phyloP scores from a whole-genome alignment of 2,113 vertebrate genomes.

The Nicator chloris region DNA sequence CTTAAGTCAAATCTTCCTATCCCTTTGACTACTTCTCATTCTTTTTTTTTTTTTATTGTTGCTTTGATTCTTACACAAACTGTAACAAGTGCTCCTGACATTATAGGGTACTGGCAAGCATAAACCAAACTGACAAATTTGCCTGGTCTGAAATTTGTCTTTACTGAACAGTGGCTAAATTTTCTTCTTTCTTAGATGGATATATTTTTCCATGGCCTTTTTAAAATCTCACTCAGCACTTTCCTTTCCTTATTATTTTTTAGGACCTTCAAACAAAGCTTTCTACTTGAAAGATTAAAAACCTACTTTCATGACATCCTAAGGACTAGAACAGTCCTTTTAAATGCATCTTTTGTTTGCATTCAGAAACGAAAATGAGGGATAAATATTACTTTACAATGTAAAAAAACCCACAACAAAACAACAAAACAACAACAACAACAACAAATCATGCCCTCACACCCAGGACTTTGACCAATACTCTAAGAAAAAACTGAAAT shows the following conservation, averaged over 20 bases:
- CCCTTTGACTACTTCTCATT: background rate
- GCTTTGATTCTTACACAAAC: background rate
- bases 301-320: background rate
- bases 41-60: background rate
- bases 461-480: background rate
- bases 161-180: background rate
- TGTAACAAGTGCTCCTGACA: background rate
- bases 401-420: background rate
- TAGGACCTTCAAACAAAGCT: background rate
- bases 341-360: background rate
- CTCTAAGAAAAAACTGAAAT: background rate
- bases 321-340: background rate
- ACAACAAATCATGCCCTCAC: too few relatives aligned
- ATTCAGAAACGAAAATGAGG: background rate
- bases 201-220: background rate
- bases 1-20: background rate
- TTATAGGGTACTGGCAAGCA: background rate
- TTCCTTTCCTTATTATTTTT: background rate
- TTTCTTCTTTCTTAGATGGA: background rate
- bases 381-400: background rate
- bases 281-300: conserved; percentile 11
- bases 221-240: background rate
- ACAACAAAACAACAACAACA: background rate
- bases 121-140: background rate
- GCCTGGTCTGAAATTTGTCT: background rate